Evolutionary conservation across 2,113 vertebrate genomes (phyloP), one percentile per base, ranked within the genome.

Genomic region (Syngnathus scovelli): DNA sequence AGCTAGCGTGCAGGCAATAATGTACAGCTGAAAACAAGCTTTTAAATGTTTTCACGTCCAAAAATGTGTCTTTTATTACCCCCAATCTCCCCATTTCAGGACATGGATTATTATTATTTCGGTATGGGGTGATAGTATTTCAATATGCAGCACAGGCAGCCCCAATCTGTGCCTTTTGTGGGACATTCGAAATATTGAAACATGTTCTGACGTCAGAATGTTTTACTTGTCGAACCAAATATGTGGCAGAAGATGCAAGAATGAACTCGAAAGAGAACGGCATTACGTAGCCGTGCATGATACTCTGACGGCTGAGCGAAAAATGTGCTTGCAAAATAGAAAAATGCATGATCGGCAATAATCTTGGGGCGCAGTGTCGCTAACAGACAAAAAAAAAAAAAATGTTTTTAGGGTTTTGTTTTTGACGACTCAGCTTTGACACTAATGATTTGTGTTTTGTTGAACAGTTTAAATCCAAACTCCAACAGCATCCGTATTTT

Each of bases 141-240:
- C n/a, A 38, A 73, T 41, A 36, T 69, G 52, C 7, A 64, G 18
- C 7, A 19, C 7, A 16, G 15, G 55, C 4, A 39, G 39, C 46
- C 21, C 59, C 51, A 49, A 41, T 71, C 69, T 48, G 43, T 74
- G 39, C 23, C 66, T 73, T 43, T 58, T 69, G 69, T 48, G 38
- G 74, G 39, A n/a, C 61, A 67, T 43, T 70, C 21, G 37, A 62
- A 18, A 52, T 51, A 55, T 51, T 18, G 7, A 55, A 33, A 15
- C 12, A 27, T 27, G 4, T 52, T 68, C 9, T 11, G 18, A 33
- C 12, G 27, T 49, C 21, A n/a, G 19, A 69, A n/a, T 5, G n/a
- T 43, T 39, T 21, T 5, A 38, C 38, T 2, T 23, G 41, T 7
- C 21, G 2, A 23, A 44, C n/a, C 41, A 44, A 62, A 27, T 27